Evolutionary conservation across 1,140 invertebrate genomes (phyloP), one percentile per base, ranked within the genome.

Genomic region (Tenebrio molitor): DNA sequence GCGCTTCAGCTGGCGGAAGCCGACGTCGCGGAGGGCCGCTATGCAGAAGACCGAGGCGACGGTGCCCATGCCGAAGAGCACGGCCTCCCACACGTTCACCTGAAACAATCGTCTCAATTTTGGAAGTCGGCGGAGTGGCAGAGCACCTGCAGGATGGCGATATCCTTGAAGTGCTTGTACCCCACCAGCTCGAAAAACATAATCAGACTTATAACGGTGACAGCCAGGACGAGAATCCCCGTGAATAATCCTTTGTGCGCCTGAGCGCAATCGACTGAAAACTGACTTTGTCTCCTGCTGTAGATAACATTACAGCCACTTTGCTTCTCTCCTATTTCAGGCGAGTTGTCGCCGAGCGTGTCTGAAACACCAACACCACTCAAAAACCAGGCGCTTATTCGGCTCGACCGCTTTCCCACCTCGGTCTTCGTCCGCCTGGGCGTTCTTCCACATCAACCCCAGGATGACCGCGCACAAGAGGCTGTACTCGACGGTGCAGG

Each of bases 401-500:
- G n/a, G n/a, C n/a, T n/a, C n/a, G n/a, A n/a, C n/a, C n/a, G n/a
- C n/a, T n/a, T n/a, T n/a, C n/a, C 2, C 12, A 58, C 50, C 71
- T 29, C 41, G 46, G n/a, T 17, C 19, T 21, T 58, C n/a, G 5
- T 81, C 41, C 1, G 42, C 41, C 65, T 74, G 69, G 1, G 79
- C 68, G 19, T 93, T 92, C 81, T 95, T 95, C 95, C 95, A 97
- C 93, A 97, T 97, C n/a, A 96, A 94, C 79, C 96, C 97, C 8
- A 95, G 84, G 71, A 98, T 96, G 17, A 96, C 97, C 0, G 96
- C 96, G 78, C 96, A 98, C 53, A 99, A 97, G 12, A 98, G 86
- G 50, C 95, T 97, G 83, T 98, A 98, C 84, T 98, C 96, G 73
- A 98, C 97, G 12, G 95, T 97, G 83, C 97, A 98, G 1, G 97